Percentiles rank a stretch among this genome's conserved stretches.
These are phyloP conservation scores for Coregonus clupeaformis DNA, from an alignment of 2,113 vertebrate genomes.

Conservation along the genomic window DNA sequence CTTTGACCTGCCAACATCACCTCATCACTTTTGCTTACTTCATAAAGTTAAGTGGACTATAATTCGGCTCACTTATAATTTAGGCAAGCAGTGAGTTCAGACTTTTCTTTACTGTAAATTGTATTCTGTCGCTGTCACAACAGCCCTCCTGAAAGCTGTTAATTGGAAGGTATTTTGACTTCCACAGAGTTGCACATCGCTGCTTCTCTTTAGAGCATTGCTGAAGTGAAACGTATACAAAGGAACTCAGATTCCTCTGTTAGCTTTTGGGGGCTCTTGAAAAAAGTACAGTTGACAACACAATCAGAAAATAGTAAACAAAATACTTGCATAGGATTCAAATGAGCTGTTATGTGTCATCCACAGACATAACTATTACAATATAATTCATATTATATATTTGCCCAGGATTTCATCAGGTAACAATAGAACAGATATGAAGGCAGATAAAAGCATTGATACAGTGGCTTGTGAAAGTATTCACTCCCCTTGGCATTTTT, in stretches of 20 bases:
- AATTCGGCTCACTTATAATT: constrained; percentile 44
- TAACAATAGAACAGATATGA: too few relatives aligned
- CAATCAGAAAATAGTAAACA: constrained; percentile 45
- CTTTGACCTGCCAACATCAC: constrained; percentile 45
- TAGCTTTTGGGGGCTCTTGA: constrained; percentile 54
- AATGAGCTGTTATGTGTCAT: too few relatives aligned
- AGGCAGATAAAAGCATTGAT: constrained; percentile 31
- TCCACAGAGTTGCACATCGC: constrained; percentile 54
- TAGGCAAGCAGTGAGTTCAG: constrained; percentile 38
- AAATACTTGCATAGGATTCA: too few relatives aligned
- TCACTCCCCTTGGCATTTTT: too few relatives aligned
- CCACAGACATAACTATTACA: too few relatives aligned
- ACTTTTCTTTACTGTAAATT: constrained; percentile 60
- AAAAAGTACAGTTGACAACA: constrained; percentile 54
- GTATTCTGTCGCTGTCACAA: constrained; percentile 62
- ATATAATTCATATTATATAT: too few relatives aligned
- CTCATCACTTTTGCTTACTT: constrained; percentile 37
- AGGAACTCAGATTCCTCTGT: constrained; percentile 50
- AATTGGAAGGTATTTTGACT: constrained; percentile 65
- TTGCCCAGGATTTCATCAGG: too few relatives aligned
- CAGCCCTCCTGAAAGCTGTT: constrained; percentile 65
- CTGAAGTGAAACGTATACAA: constrained; percentile 57
- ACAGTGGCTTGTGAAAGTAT: too few relatives aligned
- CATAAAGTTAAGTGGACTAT: constrained; percentile 42
- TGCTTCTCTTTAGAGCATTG: constrained; percentile 49